Evolutionary conservation across 1,140 invertebrate species (phyloP).

Genomic region (Neodiprion lecontei): DNA sequence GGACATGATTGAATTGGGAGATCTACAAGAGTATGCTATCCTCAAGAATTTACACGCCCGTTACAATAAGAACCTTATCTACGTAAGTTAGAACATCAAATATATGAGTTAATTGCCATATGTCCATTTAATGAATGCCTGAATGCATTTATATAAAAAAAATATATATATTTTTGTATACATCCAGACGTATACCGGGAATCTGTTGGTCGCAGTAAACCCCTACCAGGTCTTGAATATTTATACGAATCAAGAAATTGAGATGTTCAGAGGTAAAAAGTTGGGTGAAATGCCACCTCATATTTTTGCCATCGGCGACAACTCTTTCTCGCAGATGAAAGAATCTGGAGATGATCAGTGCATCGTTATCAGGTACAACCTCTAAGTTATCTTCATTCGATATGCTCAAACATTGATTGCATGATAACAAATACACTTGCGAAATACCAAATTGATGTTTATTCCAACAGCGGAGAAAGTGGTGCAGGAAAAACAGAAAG

Average conservation of each 20-base stretch:
- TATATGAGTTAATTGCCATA: conserved; percentile 11
- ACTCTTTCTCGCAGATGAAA: conserved; percentile 83
- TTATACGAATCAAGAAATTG: conserved; percentile 87
- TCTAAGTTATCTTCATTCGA: not conserved
- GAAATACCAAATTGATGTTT: conserved; percentile 9
- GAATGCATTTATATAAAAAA: conserved; percentile 18
- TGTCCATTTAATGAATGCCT: not conserved
- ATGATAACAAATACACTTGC: not conserved
- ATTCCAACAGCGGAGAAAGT: conserved; percentile 81
- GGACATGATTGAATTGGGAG: conserved; percentile 93
- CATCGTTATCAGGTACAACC: conserved; percentile 82
- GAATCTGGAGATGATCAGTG: conserved; percentile 83
- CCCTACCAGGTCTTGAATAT: conserved; percentile 93
- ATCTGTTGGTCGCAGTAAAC: conserved; percentile 92
- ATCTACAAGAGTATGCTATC: conserved; percentile 92
- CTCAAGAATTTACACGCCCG: conserved; percentile 90
- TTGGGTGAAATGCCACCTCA: conserved; percentile 90
- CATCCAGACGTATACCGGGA: conserved; percentile 88
- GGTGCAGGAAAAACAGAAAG: conserved; percentile 95
- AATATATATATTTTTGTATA: conserved; percentile 26
- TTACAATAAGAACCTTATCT: conserved; percentile 88
- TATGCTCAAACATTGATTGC: conserved; percentile 8
- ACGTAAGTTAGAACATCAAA: conserved; percentile 71
- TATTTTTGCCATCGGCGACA: conserved; percentile 93
- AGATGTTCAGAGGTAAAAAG: conserved; percentile 80